Base-by-base conservation (phyloP, 2,888 invertebrate species). In the Drosophila sordidapex region DNA sequence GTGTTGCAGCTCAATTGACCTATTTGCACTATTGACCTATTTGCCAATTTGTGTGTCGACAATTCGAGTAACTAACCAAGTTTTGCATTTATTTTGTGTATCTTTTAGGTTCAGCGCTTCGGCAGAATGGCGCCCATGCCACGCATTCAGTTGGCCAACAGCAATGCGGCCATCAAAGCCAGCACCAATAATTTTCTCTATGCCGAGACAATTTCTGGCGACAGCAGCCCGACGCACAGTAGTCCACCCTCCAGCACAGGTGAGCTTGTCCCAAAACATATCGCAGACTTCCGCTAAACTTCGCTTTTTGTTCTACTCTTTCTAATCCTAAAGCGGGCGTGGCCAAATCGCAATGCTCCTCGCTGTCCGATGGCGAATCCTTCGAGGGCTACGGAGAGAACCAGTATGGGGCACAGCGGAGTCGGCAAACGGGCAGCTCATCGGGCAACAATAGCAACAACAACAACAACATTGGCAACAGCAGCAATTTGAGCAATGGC, bases 301-400 rank as follows among this genome's bases (percentile, higher is more conserved):
- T 11, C 0, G 2, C 4, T n/a, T 6, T 21, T 27, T 11, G 5
- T 15, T 46, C 10, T 21, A 4, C 25, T 6, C 29, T 51, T n/a
- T 49, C 31, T 4, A 38, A 43, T 53, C 15, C 36, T 0, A n/a
- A 5, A 83, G 64, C 79, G 77, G 93, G 92, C 74, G 92, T 91
- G 27, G 91, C 92, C 51, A 93, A 93, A 89, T 93, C 93, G 35
- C 93, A 94, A 78, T 94, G 94, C 36, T 94, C 92, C 69, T 94
- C 94, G 67, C 94, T 96, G 81, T 96, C 96, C 6, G 97, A 97
- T 89, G 96, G 95, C 15, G 97, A 97, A 92, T 97, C 96, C 93
- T 97, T 96, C 93, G 97, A 97, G 92, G 97, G 97, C 92, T 96
- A 95, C 89, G 96, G 96, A 2, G 96, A 96, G 91, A 94, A 94